Base-by-base conservation (phyloP, 2,888 invertebrate genomes). In the Dioctria linearis region DNA sequence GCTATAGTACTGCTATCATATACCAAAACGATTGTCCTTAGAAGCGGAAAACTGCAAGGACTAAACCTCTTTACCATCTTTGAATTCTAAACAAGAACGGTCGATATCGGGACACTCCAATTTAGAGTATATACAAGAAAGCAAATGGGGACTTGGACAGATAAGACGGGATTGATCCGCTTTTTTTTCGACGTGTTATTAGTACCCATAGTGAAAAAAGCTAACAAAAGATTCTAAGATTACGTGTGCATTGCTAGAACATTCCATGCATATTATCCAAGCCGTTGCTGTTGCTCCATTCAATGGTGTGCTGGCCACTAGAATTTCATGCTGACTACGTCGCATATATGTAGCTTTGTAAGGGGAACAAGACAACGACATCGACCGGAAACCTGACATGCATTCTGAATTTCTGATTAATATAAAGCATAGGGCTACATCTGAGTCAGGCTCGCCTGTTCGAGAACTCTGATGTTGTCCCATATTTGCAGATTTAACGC, bases 361-460 rank as follows among this genome's bases (percentile, higher is more conserved):
- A 37, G 51, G 51, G 39, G 69, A 51, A 9, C 49, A 9, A 69
- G 61, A 61, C 25, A 57, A 13, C 67, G 13, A 11, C 42, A 42
- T 46, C 43, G 67, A 67, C 8, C n/a, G 25, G 13, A 37, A 57
- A 61, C 65, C 78, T 78, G 65, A 78, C 78, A 78, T 78, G 78
- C 63, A 78, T 78, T 66, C 66, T 67, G 66, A 78, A 66, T 78
- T 78, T 66, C 66, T 67, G 78, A 78, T 78, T 78, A 78, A 78
- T 65, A 78, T 66, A 49, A 66, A 66, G 57, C 57, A 11, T n/a
- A 76, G 63, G 25, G 25, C 61, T 42, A 9, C 65, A 13, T n/a
- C 13, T 9, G 49, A 25, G 46, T n/a, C 73, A n/a, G 42, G 11
- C 40, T 42, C 65, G 11, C 37, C 25, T 39, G 61, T 61, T 66